Evolutionary conservation across 2,113 vertebrate species (phyloP).

Genomic region (Chitala chitala): DNA sequence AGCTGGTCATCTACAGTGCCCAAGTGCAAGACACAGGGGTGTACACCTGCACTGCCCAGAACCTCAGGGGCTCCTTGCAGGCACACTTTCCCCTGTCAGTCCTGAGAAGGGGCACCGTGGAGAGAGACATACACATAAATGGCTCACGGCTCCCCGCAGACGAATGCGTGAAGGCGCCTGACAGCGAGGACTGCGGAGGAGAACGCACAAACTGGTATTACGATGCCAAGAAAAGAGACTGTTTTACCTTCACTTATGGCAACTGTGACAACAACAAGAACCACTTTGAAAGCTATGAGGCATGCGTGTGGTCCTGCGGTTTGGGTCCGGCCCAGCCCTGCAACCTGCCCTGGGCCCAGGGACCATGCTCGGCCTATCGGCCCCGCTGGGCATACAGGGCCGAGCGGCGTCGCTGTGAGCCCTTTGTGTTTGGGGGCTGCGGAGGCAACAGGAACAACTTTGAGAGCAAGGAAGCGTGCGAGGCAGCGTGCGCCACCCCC

Average conservation of each 20-base stretch:
- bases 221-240: constrained; percentile 89
- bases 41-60: constrained; percentile 87
- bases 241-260: constrained; percentile 88
- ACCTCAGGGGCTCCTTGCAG: constrained; percentile 71
- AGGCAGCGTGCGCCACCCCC: constrained; percentile 87
- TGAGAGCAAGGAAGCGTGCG: constrained; percentile 84
- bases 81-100: constrained; percentile 83
- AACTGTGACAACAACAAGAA: constrained; percentile 87
- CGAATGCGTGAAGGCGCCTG: constrained; percentile 84
- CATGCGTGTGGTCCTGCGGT: constrained; percentile 83
- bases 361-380: constrained; percentile 86
- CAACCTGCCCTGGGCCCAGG: constrained; percentile 81
- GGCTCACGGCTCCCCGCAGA: constrained; percentile 70
- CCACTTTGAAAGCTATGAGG: constrained; percentile 84
- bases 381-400: constrained; percentile 92
- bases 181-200: constrained; percentile 81
- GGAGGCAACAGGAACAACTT: constrained; percentile 96
- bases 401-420: constrained; percentile 80
- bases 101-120: constrained; percentile 59
- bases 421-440: constrained; percentile 88
- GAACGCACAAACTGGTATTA: constrained; percentile 92
- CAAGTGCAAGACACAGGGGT: constrained; percentile 83
- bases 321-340: constrained; percentile 78
- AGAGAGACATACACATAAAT: constrained; percentile 53
- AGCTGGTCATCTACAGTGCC: constrained; percentile 92